These are phyloP conservation scores for Albula glossodonta DNA, from an alignment of 2,113 vertebrate genomes.

Conservation along the genomic window DNA sequence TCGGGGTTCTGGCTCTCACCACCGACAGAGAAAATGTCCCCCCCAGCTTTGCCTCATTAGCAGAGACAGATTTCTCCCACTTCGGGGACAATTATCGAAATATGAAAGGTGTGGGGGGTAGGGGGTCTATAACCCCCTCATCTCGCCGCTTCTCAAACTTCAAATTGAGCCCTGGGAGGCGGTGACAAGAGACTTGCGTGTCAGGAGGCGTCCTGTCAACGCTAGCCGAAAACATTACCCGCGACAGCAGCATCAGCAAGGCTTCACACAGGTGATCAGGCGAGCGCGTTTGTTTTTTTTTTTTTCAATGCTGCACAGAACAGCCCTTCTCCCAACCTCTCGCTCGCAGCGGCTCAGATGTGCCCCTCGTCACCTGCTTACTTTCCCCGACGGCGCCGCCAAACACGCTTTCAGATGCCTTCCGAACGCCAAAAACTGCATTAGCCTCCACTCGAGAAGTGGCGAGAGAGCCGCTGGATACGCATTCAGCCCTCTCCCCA, in stretches of 20 bases:
- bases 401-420: not conserved
- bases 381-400: no score
- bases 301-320: not conserved
- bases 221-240: slow-evolving; percentile 24
- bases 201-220: slow-evolving; percentile 13
- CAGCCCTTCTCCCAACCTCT: no score
- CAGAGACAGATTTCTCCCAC: slow-evolving; percentile 4
- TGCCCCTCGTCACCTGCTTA: not conserved
- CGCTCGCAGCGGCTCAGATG: not conserved
- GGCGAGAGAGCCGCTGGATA: not conserved
- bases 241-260: slow-evolving; percentile 25
- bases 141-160: slow-evolving; percentile 8
- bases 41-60: not conserved
- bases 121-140: not conserved
- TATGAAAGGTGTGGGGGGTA: slow-evolving; percentile 10
- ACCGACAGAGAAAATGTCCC: not conserved
- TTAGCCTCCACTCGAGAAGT: not conserved
- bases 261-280: slow-evolving; percentile 43
- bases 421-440: not conserved
- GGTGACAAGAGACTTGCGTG: slow-evolving; percentile 10
- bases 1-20: no score
- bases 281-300: slow-evolving; percentile 38
- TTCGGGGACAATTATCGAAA: not conserved
- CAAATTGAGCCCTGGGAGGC: slow-evolving; percentile 11
- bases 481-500: not conserved